Evolutionary conservation across 2,797 vertebrate species (phyloP), one percentile per base, ranked within the genome.

Genomic region (Myripristis murdjan): DNA sequence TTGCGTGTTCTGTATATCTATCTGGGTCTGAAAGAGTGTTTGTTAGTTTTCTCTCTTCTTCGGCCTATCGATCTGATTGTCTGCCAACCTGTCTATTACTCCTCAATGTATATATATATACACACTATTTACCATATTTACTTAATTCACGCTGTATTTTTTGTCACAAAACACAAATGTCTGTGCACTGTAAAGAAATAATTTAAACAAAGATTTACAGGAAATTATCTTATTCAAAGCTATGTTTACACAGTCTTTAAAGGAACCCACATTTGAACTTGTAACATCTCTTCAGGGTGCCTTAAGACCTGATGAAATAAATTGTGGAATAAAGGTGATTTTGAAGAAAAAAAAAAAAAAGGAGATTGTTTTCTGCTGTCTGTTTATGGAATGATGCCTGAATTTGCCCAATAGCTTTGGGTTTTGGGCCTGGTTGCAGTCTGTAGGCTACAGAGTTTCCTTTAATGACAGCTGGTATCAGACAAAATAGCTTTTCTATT

Each of bases 311-410:
- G 92, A 95, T 91, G 89, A 94, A 92, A 91, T 91, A 86, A 93
- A 91, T 91, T 92, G 87, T 93, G 93, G 91, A 96, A 96, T 95
- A 95, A 96, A 96, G 92, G 94, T 95, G 92, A 94, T 95, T 96
- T 96, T 94, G 95, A 95, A 96, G 84, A 92, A 92, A 92, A 87
- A 84, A 60, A 41, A 5, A 26, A 2, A 2, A 2, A 28, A n/a
- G n/a, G n/a, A 28, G 26, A 28, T 28, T 24, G 1, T 4, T n/a
- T 5, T 26, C 1, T 39, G 8, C n/a, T 57, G 20, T 41, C 3
- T 11, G 16, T 14, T 57, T 57, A 23, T 57, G 22, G 20, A 14
- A 23, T 23, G 4, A 2, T 41, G 2, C 7, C 20, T 37, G 43
- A 18, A 18, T n/a, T 14, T 14, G 15, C 39, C 39, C 2, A 16